Conservation (phyloP, 1,140 invertebrate genomes). For the Bombyx mandarina region DNA sequence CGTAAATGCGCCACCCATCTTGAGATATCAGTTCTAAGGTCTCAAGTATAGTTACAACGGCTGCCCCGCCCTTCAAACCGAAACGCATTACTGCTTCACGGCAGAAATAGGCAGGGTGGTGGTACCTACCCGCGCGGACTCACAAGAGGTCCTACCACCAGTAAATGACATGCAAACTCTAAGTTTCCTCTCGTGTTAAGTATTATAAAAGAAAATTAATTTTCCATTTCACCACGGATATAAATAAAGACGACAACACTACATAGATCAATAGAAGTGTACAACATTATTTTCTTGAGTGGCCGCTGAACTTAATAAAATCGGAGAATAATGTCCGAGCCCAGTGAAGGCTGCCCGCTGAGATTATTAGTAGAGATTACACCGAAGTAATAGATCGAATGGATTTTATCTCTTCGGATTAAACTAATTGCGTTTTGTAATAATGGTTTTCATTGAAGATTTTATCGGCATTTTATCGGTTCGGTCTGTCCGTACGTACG, state of each 20-base stretch:
- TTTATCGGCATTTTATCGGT: conserved; percentile 26
- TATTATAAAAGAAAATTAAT: no score
- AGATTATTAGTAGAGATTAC: conserved; percentile 30
- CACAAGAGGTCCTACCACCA: no score
- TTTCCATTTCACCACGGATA: no score
- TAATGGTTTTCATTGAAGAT: conserved; percentile 32
- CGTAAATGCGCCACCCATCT: no score
- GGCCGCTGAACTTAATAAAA: conserved; percentile 16
- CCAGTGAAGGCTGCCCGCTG: conserved; percentile 11
- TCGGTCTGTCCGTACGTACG: neutral
- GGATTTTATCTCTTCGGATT: conserved; percentile 36
- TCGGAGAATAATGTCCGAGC: conserved; percentile 18
- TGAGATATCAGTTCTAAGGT: no score
- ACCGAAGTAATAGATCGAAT: conserved; percentile 35
- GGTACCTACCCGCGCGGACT: no score
- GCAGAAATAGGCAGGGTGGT: no score
- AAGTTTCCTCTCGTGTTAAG: neutral
- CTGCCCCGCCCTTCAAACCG: no score
- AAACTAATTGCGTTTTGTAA: conserved; percentile 48
- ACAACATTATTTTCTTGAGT: conserved; percentile 5
- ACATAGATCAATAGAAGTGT: neutral
- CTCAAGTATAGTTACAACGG: no score
- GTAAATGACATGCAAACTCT: neutral
- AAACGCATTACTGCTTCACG: no score
- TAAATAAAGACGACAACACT: neutral